phyloP scores from a whole-genome alignment of 2,113 vertebrate species.

The Ochotona curzoniae region DNA sequence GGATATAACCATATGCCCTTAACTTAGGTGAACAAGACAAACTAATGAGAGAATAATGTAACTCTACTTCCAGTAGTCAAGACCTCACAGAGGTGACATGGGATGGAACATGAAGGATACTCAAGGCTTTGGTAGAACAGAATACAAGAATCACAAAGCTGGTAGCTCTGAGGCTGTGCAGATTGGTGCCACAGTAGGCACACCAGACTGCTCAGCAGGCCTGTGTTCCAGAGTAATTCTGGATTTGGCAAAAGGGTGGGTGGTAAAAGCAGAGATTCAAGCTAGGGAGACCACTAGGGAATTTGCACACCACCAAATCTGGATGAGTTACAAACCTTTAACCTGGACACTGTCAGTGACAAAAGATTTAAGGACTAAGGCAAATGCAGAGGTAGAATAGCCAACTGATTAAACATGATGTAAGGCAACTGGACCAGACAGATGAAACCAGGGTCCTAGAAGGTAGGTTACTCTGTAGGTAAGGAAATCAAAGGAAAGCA shows the following conservation, averaged over 20 bases:
- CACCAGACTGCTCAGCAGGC: neutral
- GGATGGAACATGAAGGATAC: neutral
- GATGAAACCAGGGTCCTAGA: constrained; percentile 7
- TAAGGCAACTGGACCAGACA: neutral
- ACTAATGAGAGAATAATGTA: neutral
- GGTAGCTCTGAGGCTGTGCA: neutral
- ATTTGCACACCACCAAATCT: neutral
- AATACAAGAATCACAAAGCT: neutral
- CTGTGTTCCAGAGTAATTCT: constrained; percentile 32
- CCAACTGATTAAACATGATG: neutral
- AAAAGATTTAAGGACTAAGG: neutral
- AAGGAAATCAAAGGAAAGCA: neutral
- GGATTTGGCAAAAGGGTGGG: neutral
- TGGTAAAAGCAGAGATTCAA: neutral
- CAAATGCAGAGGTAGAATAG: neutral
- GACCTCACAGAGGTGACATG: neutral
- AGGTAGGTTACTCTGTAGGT: neutral
- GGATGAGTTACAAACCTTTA: neutral
- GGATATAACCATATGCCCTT: neutral
- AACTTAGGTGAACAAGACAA: neutral
- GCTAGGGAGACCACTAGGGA: neutral
- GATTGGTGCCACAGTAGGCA: neutral
- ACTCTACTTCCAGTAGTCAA: constrained; percentile 18
- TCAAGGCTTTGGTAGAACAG: neutral
- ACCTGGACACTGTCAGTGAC: neutral